phyloP scores from a whole-genome alignment of 1,140 invertebrate genomes.

The Papilio dardanus region DNA sequence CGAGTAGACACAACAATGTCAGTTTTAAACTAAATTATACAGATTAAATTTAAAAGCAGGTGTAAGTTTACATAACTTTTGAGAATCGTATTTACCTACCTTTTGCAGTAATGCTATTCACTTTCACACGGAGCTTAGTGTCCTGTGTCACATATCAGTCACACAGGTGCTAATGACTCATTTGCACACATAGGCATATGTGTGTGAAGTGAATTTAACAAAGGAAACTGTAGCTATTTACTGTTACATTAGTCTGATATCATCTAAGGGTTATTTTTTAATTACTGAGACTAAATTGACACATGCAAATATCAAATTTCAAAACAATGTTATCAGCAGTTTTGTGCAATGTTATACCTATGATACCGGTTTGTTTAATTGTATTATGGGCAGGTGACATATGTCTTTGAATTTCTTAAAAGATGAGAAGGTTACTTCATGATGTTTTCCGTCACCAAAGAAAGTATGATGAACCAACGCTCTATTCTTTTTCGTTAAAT shows the following conservation, averaged over 20 bases:
- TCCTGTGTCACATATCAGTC: not conserved
- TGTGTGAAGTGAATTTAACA: not conserved
- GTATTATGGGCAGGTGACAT: no score
- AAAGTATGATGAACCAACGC: no score
- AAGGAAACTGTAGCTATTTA: not conserved
- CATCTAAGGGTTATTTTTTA: not conserved
- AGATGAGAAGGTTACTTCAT: no score
- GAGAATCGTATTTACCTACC: not conserved
- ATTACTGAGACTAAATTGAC: not conserved
- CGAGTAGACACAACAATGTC: no score
- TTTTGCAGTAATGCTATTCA: not conserved
- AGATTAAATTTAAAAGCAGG: not conserved
- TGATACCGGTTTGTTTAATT: no score
- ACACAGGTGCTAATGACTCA: not conserved
- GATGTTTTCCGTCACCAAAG: no score
- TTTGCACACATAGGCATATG: not conserved
- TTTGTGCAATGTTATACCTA: no score
- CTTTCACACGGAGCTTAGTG: not conserved
- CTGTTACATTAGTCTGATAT: not conserved
- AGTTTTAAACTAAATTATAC: not conserved
- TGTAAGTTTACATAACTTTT: not conserved
- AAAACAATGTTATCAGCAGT: no score
- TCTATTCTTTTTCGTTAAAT: no score
- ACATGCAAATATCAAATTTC: no score
- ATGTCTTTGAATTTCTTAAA: no score